Conservation (phyloP, 1,140 invertebrate genomes). For the Oncopeltus fasciatus region DNA sequence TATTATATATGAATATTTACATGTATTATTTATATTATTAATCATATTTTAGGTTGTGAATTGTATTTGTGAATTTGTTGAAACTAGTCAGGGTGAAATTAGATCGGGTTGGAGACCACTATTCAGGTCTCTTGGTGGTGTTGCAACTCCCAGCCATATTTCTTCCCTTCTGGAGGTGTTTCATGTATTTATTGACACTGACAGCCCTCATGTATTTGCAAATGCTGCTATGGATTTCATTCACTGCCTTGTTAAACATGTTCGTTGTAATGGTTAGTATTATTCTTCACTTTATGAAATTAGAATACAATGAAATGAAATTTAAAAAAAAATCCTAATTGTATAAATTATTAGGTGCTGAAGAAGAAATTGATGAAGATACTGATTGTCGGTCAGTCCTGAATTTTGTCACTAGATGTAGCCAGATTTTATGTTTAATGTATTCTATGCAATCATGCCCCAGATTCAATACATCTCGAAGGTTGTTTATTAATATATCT, state of each 20-base stretch:
- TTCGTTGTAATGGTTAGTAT: conserved; percentile 37
- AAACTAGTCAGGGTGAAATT: conserved; percentile 81
- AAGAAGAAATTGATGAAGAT: conserved; percentile 29
- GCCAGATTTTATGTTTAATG: conserved; percentile 76
- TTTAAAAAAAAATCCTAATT: background rate
- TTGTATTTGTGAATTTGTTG: conserved; percentile 88
- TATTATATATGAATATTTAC: background rate
- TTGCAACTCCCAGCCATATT: conserved; percentile 41
- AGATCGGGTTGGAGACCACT: conserved; percentile 84
- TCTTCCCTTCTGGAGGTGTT: conserved; percentile 81
- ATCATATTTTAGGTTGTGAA: conserved; percentile 68
- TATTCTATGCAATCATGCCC: conserved; percentile 89
- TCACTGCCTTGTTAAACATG: conserved; percentile 61
- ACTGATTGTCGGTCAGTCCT: conserved; percentile 66
- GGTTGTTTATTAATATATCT: background rate
- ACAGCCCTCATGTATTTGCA: conserved; percentile 82
- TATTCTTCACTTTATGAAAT: background rate
- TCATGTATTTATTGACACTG: conserved; percentile 77
- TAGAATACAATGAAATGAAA: background rate
- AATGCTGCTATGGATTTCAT: conserved; percentile 89
- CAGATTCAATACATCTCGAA: conserved; percentile 65
- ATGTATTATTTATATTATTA: background rate
- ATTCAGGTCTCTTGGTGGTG: conserved; percentile 76
- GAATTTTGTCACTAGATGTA: conserved; percentile 70
- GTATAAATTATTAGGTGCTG: conserved; percentile 19